Evolutionary conservation across 2,888 invertebrate species (phyloP).

Genomic region (Pteria penguin): DNA sequence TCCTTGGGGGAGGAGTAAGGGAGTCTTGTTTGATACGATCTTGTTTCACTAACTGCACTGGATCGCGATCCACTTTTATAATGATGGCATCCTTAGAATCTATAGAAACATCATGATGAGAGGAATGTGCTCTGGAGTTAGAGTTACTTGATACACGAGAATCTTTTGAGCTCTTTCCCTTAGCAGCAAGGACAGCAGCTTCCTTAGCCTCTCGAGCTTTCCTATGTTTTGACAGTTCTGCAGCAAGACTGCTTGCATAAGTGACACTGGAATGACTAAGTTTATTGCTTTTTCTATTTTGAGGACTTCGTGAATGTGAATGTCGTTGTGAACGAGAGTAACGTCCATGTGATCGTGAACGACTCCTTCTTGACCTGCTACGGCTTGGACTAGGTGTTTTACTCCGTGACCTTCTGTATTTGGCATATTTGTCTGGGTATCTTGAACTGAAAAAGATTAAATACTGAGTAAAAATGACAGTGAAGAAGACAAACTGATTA

Average conservation of each 20-base stretch:
- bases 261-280: slow-evolving; percentile 63
- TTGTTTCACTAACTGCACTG: slow-evolving; percentile 23
- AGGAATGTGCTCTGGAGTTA: slow-evolving; percentile 21
- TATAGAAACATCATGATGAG: neutral
- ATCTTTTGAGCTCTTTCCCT: slow-evolving; percentile 44
- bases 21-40: slow-evolving; percentile 24
- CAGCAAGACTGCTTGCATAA: slow-evolving; percentile 76
- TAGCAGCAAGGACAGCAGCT: slow-evolving; percentile 58
- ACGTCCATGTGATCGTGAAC: slow-evolving; percentile 60
- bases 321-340: slow-evolving; percentile 46
- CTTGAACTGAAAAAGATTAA: slow-evolving; percentile 45
- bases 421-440: slow-evolving; percentile 44
- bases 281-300: slow-evolving; percentile 46
- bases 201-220: slow-evolving; percentile 83
- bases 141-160: slow-evolving; percentile 8
- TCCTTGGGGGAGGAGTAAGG: slow-evolving; percentile 38
- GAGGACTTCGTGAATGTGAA: slow-evolving; percentile 55
- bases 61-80: slow-evolving; percentile 47
- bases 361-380: slow-evolving; percentile 51
- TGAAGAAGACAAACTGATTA: neutral
- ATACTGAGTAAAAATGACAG: neutral
- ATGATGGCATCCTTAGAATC: slow-evolving; percentile 45
- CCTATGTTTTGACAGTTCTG: slow-evolving; percentile 77
- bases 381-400: slow-evolving; percentile 54
- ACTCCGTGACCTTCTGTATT: slow-evolving; percentile 51